These are phyloP conservation scores for Syrmaticus mikado DNA, from an alignment of 2,113 vertebrate genomes.

Conservation along the genomic window DNA sequence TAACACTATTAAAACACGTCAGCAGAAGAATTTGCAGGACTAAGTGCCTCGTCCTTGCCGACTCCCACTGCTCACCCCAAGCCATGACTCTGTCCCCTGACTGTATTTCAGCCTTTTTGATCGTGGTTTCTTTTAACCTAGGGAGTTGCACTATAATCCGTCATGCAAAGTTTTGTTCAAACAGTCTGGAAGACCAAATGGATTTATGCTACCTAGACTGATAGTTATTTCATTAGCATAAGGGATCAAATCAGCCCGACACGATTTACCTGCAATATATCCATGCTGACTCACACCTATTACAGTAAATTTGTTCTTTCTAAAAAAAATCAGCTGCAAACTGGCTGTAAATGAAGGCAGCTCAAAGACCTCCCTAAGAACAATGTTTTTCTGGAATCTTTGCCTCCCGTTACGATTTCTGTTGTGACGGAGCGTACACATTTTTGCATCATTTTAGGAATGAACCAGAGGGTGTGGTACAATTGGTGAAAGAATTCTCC, in stretches of 20 bases:
- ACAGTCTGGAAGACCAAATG: constrained; percentile 1
- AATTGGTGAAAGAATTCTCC: neutral
- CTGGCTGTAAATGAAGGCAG: neutral
- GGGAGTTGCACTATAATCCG: constrained; percentile 20
- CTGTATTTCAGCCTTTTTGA: neutral
- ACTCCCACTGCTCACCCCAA: neutral
- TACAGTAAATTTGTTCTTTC: neutral
- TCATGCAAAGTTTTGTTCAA: neutral
- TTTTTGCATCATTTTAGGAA: neutral
- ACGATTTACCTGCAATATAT: constrained; percentile 39
- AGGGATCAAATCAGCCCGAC: constrained; percentile 48
- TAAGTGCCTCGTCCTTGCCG: neutral
- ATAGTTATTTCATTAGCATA: constrained; percentile 59
- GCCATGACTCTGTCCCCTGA: neutral
- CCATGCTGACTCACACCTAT: constrained; percentile 10
- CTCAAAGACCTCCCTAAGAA: neutral
- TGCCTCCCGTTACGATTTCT: neutral
- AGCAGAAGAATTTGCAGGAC: neutral
- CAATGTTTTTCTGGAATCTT: neutral
- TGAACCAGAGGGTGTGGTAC: neutral
- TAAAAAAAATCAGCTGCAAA: neutral
- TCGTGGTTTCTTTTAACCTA: constrained; percentile 41
- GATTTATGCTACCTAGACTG: constrained; percentile 10
- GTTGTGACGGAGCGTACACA: neutral
- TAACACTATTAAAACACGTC: neutral